These are phyloP conservation scores for Miichthys miiuy DNA, from an alignment of 2,797 vertebrate species.

Conservation along the genomic window DNA sequence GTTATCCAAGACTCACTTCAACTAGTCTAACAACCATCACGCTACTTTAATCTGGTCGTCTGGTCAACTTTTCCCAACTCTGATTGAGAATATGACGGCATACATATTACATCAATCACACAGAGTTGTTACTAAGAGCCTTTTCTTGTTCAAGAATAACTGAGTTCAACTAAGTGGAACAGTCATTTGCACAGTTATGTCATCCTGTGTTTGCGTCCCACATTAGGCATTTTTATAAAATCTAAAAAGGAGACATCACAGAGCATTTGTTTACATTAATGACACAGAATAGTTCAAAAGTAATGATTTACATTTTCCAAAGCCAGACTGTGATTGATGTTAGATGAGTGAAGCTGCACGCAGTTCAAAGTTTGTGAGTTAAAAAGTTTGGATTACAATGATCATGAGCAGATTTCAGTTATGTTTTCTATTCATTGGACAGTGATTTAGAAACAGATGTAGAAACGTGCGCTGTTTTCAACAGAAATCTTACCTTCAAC, in stretches of 20 bases:
- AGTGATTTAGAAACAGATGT: constrained; percentile 30
- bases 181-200: constrained; percentile 50
- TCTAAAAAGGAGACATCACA: constrained; percentile 47
- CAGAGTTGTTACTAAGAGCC: constrained; percentile 43
- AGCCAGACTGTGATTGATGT: constrained; percentile 54
- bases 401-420: constrained; percentile 27
- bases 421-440: not conserved
- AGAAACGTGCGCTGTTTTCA: constrained; percentile 20
- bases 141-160: constrained; percentile 60
- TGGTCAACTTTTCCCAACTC: constrained; percentile 66
- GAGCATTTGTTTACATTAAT: constrained; percentile 61
- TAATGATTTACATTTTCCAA: constrained; percentile 62
- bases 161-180: constrained; percentile 53
- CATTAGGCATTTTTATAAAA: constrained; percentile 37
- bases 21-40: constrained; percentile 57
- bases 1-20: constrained; percentile 42
- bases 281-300: constrained; percentile 51
- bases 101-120: constrained; percentile 78
- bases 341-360: constrained; percentile 21
- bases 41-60: constrained; percentile 61
- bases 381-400: constrained; percentile 19
- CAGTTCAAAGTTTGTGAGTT: constrained; percentile 39
- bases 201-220: constrained; percentile 31
- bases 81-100: constrained; percentile 68
- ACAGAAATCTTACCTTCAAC: constrained; percentile 86